phyloP scores from a whole-genome alignment of 1,140 invertebrate species.

The Elysia chlorotica region DNA sequence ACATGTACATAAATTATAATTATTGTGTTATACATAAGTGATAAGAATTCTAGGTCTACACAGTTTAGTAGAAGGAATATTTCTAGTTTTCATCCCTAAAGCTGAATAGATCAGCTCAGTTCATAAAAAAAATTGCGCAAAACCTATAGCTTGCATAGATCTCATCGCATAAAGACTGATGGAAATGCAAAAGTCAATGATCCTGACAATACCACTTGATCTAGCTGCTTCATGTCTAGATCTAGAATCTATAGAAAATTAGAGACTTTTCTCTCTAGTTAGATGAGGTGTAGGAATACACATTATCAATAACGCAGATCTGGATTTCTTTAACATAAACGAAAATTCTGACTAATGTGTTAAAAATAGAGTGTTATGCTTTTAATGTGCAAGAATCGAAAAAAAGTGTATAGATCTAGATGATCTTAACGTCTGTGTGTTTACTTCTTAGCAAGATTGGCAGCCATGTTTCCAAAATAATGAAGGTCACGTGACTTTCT shows the following conservation, averaged over 20 bases:
- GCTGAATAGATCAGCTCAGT: not conserved
- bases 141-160: no score
- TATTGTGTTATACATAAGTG: no score
- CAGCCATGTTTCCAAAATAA: slow-evolving; percentile 28
- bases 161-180: not conserved
- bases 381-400: not conserved
- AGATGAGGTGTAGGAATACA: not conserved
- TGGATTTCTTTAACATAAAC: not conserved
- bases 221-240: not conserved
- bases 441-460: not conserved
- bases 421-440: not conserved
- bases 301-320: not conserved
- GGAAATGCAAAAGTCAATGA: not conserved
- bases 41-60: no score
- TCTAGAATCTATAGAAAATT: not conserved
- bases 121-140: not conserved
- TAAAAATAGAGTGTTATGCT: not conserved
- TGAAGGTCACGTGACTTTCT: slow-evolving; percentile 19
- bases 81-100: not conserved
- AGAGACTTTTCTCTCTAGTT: not conserved
- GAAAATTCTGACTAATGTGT: not conserved
- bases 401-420: no score
- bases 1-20: no score
- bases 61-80: not conserved
- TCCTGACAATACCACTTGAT: no score